These are phyloP conservation scores for Cantharis rustica DNA, from an alignment of 2,888 invertebrate genomes.

Conservation along the genomic window DNA sequence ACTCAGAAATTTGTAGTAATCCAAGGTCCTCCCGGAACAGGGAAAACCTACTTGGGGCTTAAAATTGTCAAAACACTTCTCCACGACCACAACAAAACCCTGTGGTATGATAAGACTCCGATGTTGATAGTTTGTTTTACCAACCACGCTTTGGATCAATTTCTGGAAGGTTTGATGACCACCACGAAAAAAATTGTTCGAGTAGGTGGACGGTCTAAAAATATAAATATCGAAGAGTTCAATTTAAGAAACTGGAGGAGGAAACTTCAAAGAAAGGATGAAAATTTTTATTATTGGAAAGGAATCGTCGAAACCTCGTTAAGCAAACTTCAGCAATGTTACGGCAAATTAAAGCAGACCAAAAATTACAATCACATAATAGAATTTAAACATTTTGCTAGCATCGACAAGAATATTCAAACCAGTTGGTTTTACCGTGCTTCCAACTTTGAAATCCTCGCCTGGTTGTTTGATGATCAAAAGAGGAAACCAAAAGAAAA, in stretches of 20 bases:
- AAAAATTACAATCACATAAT: conserved; percentile 40
- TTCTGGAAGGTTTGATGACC: conserved; percentile 70
- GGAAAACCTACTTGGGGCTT: too few species aligned
- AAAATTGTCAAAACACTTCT: conserved; percentile 71
- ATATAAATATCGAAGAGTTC: conserved; percentile 60
- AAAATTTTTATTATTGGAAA: neutral
- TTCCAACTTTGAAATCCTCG: conserved; percentile 27
- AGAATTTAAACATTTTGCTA: conserved; percentile 36
- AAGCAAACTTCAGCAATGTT: neutral
- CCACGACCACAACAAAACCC: conserved; percentile 57
- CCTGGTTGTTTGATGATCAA: conserved; percentile 39
- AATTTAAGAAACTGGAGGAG: conserved; percentile 54
- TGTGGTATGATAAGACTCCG: conserved; percentile 61
- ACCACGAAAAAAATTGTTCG: conserved; percentile 67
- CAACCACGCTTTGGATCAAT: conserved; percentile 87
- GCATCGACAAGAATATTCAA: conserved; percentile 38
- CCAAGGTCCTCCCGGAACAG: conserved; percentile 92
- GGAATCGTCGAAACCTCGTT: neutral
- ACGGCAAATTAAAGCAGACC: neutral
- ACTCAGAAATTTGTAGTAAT: conserved; percentile 76
- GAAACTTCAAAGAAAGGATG: fast-evolving
- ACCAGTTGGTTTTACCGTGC: conserved; percentile 54
- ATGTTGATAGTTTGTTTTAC: conserved; percentile 82
- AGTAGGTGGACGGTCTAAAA: conserved; percentile 72
- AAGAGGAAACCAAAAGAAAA: neutral